Evolutionary conservation across 2,113 vertebrate species (phyloP), one percentile per base, ranked within the genome.

Genomic region (Trogon melanurus): DNA sequence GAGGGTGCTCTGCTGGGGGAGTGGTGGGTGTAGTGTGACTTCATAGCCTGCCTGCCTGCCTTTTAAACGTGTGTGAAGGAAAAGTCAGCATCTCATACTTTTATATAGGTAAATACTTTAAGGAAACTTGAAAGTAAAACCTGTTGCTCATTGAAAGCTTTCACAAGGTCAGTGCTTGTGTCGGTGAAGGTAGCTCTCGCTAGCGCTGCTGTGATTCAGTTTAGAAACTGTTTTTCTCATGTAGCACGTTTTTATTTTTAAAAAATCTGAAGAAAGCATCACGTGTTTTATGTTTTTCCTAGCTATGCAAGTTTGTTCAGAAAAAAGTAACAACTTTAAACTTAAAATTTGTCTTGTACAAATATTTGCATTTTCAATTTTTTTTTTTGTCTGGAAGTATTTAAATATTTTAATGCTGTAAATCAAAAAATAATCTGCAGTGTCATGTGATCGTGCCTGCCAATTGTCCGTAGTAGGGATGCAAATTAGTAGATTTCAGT

Each of bases 191-290:
- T 78, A 45, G 72, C 54, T 81, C 51, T 71, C 81, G 36, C 27
- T 56, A 51, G 25, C 0, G 0, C 23, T 88, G 44, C 58, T 4
- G 1, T 56, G 15, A 13, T 79, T 76, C 67, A n/a, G 41, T 51
- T 85, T 62, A 88, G 29, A 79, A 85, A 61, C 2, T 5, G 47
- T 5, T 22, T 85, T 88, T 76, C 30, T 87, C 3, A 1, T 29
- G 22, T 36, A 60, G 38, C 32, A 16, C 3, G 16, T 57, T 70
- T 76, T 64, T 85, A 26, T 82, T 81, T 51, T 44, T 5, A 41
- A 89, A 91, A 78, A 44, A 13, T 5, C 4, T 47, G 57, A 82
- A 66, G 22, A 62, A 75, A 58, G 14, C 18, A 38, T 62, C 4
- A 13, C 15, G 16, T 81, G 15, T 47, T 58, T 21, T 71, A 0